phyloP scores from a whole-genome alignment of 2,797 vertebrate species.

The Luscinia luscinia region DNA sequence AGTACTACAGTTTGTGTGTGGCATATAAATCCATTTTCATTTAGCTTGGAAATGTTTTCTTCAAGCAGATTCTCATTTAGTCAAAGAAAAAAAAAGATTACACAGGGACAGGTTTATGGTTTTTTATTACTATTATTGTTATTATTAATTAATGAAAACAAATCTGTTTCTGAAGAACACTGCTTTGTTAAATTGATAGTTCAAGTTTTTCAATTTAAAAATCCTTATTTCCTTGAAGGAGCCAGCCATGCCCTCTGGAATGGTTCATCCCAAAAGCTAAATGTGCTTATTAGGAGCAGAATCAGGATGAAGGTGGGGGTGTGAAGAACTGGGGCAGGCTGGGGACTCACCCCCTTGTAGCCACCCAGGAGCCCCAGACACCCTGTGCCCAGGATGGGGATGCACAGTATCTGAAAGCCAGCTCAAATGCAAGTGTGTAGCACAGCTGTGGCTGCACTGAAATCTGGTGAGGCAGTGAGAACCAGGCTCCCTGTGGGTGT shows the following conservation, averaged over 20 bases:
- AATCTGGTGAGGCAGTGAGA: background rate
- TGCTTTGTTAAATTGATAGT: background rate
- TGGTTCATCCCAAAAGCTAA: background rate
- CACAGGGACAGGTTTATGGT: background rate
- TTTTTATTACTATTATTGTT: background rate
- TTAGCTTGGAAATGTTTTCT: background rate
- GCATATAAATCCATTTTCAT: slow-evolving; percentile 21
- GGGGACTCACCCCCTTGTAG: background rate
- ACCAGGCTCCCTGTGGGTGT: background rate
- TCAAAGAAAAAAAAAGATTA: background rate
- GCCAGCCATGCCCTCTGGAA: background rate
- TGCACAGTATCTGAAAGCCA: rapidly evolving
- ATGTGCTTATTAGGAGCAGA: background rate
- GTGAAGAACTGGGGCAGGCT: background rate
- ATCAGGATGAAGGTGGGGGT: background rate
- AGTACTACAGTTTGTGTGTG: background rate
- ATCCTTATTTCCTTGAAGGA: background rate
- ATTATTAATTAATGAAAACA: background rate
- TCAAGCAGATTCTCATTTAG: background rate
- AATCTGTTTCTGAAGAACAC: background rate
- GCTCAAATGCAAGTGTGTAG: rapidly evolving
- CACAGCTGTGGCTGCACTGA: background rate
- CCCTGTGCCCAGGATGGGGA: too few species aligned
- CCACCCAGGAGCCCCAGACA: background rate
- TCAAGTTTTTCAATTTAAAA: background rate